Evolutionary conservation across 2,888 invertebrate genomes (phyloP).

Genomic region (Synergus laeviventris): DNA sequence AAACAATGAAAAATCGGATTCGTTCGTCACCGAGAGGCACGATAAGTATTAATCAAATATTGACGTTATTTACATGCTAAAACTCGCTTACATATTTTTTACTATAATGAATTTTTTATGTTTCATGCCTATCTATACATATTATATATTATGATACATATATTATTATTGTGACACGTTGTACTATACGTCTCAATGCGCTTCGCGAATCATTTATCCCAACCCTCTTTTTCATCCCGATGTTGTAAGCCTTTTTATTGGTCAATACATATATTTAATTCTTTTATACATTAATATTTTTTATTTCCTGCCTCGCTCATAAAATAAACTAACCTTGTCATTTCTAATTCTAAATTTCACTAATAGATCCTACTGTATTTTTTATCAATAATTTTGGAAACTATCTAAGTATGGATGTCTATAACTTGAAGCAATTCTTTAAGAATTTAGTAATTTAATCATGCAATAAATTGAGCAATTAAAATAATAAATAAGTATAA

Average conservation of each 20-base stretch:
- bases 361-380: no score
- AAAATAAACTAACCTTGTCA: no score
- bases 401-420: no score
- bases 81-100: conserved; percentile 26
- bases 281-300: conserved; percentile 44
- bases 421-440: no score
- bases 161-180: conserved; percentile 53
- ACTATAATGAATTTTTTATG: conserved; percentile 19
- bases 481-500: background rate
- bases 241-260: conserved; percentile 52
- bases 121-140: conserved; percentile 15
- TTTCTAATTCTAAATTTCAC: no score
- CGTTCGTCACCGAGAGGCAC: conserved; percentile 7
- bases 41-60: conserved; percentile 39
- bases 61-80: conserved; percentile 35
- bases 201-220: conserved; percentile 46
- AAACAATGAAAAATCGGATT: conserved; percentile 16
- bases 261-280: conserved; percentile 58
- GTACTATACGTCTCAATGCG: conserved; percentile 61
- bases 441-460: no score
- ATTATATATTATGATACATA: conserved; percentile 18
- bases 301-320: background rate
- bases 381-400: no score
- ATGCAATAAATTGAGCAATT: background rate
- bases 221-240: conserved; percentile 42